Conservation (phyloP, 1,140 invertebrate species). For the Antheraea mylitta region DNA sequence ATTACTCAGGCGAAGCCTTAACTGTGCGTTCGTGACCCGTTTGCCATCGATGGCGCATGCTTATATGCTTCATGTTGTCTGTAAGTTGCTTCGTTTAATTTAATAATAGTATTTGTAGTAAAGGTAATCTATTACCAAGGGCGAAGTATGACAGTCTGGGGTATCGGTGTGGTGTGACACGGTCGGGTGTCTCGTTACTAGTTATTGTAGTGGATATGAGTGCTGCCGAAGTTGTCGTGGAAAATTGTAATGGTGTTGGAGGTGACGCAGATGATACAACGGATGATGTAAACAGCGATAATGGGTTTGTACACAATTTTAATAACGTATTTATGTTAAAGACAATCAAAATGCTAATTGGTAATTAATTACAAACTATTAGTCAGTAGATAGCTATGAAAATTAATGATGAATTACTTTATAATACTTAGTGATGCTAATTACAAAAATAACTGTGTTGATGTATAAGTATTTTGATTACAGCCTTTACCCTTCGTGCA, state of each 20-base stretch:
- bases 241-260: conserved; percentile 60
- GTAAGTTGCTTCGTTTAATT: conserved; percentile 74
- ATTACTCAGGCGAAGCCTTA: conserved; percentile 69
- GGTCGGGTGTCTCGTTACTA: conserved; percentile 37
- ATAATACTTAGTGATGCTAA: not conserved
- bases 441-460: not conserved
- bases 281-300: conserved; percentile 44
- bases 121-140: conserved; percentile 73
- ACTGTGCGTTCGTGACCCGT: conserved; percentile 72
- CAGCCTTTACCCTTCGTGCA: not conserved
- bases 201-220: conserved; percentile 50
- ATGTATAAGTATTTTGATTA: not conserved
- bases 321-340: not conserved
- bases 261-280: conserved; percentile 29
- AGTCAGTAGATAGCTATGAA: not conserved
- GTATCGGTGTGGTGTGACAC: conserved; percentile 39
- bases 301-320: conserved; percentile 43
- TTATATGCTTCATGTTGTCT: conserved; percentile 61
- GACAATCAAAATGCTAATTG: not conserved
- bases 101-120: conserved; percentile 77
- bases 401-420: too few relatives aligned
- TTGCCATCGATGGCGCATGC: conserved; percentile 67
- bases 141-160: conserved; percentile 60
- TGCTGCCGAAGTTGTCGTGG: conserved; percentile 60
- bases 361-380: not conserved